Evolutionary conservation across 2,113 vertebrate species (phyloP).

Genomic region (Hemichromis elongatus): DNA sequence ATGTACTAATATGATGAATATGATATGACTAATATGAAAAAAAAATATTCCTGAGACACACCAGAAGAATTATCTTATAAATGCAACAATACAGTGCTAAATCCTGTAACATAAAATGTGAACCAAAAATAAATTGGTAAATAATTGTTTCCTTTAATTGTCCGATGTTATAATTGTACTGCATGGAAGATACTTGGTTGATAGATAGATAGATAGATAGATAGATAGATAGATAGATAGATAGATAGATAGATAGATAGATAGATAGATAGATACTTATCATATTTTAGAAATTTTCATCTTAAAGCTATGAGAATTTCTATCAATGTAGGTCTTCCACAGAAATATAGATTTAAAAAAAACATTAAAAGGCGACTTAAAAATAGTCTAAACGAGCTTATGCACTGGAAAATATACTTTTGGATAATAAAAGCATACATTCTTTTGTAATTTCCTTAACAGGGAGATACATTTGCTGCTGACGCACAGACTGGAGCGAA

Average conservation of each 20-base stretch:
- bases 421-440: not conserved
- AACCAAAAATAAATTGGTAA: not conserved
- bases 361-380: not conserved
- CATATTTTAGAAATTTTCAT: not conserved
- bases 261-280: not conserved
- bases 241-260: not conserved
- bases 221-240: not conserved
- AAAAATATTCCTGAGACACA: not conserved
- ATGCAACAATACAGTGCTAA: not conserved
- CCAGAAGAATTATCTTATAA: not conserved
- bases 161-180: not conserved
- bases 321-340: not conserved
- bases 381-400: not conserved
- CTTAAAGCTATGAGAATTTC: not conserved
- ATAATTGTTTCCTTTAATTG: not conserved
- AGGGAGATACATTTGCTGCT: not conserved
- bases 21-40: too few relatives aligned
- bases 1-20: not conserved
- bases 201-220: not conserved
- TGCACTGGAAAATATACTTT: not conserved
- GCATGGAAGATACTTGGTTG: not conserved
- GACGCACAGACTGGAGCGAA: not conserved
- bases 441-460: not conserved
- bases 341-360: not conserved
- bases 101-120: not conserved